phyloP scores from a whole-genome alignment of 1,140 invertebrate genomes.

The Lordiphosa mommai region DNA sequence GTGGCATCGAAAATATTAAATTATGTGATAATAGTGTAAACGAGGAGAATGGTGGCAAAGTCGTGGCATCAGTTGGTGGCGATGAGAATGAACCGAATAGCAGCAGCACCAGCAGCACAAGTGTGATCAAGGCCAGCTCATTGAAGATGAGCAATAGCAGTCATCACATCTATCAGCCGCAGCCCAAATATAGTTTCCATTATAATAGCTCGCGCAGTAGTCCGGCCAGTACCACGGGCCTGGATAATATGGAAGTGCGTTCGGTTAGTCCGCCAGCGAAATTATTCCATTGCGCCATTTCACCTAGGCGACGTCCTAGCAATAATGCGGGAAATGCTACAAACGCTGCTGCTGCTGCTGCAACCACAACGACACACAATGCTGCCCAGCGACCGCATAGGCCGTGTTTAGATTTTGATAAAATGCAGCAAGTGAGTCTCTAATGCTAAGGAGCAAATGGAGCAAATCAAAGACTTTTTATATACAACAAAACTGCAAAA shows the following conservation, averaged over 20 bases:
- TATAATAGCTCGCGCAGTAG: slow-evolving; percentile 73
- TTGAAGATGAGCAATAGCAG: slow-evolving; percentile 78
- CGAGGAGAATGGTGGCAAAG: slow-evolving; percentile 54
- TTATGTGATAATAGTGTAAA: slow-evolving; percentile 80
- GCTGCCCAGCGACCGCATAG: slow-evolving; percentile 84
- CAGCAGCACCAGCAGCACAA: slow-evolving; percentile 6
- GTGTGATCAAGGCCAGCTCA: slow-evolving; percentile 66
- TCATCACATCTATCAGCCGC: slow-evolving; percentile 77
- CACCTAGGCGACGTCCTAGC: slow-evolving; percentile 83
- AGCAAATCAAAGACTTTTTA: slow-evolving; percentile 79
- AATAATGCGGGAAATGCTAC: slow-evolving; percentile 46
- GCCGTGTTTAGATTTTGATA: slow-evolving; percentile 96
- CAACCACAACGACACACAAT: slow-evolving; percentile 28
- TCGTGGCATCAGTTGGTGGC: slow-evolving; percentile 13
- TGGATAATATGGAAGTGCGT: slow-evolving; percentile 80
- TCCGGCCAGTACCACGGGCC: slow-evolving; percentile 78
- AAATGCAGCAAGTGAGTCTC: slow-evolving; percentile 88
- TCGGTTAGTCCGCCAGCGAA: slow-evolving; percentile 87
- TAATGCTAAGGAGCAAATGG: slow-evolving; percentile 69
- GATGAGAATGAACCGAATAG: slow-evolving; percentile 53
- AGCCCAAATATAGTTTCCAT: slow-evolving; percentile 78
- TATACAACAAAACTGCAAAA: slow-evolving; percentile 35
- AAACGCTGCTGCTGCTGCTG: slow-evolving; percentile 4
- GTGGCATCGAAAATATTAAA: slow-evolving; percentile 80
- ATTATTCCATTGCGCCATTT: slow-evolving; percentile 85